These are phyloP conservation scores for Dendroctonus valens DNA, from an alignment of 1,140 invertebrate genomes.

Conservation along the genomic window DNA sequence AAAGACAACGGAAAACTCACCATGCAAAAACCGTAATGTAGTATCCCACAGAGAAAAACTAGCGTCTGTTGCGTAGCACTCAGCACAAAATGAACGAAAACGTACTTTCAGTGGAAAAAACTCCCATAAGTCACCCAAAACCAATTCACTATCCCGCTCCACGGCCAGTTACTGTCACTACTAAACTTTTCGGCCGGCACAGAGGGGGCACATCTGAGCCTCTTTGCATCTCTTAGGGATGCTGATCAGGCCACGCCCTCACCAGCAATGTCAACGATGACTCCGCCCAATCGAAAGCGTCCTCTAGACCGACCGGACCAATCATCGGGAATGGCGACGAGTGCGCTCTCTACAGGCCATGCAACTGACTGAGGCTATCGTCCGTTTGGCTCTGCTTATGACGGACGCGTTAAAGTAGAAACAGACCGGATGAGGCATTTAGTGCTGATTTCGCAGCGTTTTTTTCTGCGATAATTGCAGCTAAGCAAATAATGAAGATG, in stretches of 20 bases:
- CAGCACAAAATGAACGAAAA: too few relatives aligned
- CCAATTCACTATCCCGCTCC: not conserved
- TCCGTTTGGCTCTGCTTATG: too few relatives aligned
- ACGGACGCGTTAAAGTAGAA: too few relatives aligned
- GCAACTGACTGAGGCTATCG: not conserved
- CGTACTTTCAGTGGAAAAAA: too few relatives aligned
- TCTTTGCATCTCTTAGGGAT: conserved; percentile 41
- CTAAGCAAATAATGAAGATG: too few relatives aligned
- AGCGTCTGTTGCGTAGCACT: too few relatives aligned
- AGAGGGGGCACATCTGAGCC: conserved; percentile 40
- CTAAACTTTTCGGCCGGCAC: conserved; percentile 37
- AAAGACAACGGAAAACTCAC: too few relatives aligned
- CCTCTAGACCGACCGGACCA: conserved; percentile 32
- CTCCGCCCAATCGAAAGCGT: conserved; percentile 26
- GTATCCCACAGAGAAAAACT: too few relatives aligned
- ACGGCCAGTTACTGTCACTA: conserved; percentile 7
- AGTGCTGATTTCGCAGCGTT: too few relatives aligned
- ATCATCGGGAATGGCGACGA: conserved; percentile 34
- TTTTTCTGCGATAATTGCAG: too few relatives aligned
- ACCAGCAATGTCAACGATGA: conserved; percentile 11
- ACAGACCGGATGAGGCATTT: too few relatives aligned
- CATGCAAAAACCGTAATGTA: too few relatives aligned
- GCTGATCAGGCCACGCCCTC: conserved; percentile 41
- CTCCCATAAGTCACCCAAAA: not conserved
- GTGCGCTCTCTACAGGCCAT: conserved; percentile 7